Base-by-base conservation (phyloP, 2,797 vertebrate species). In the Podarcis lilfordi region DNA sequence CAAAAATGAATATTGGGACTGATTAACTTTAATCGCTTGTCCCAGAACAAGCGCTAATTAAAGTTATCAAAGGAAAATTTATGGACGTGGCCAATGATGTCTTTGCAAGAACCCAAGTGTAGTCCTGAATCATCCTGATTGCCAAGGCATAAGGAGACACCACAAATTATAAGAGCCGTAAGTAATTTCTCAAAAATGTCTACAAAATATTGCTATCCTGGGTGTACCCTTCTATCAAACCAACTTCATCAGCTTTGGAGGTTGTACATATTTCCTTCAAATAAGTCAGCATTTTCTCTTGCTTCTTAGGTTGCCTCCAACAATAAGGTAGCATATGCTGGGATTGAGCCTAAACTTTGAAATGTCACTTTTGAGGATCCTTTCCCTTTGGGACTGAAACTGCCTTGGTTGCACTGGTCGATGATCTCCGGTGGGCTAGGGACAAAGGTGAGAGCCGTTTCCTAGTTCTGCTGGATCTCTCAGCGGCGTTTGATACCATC, bases 1-100 rank as follows among this genome's bases (percentile, higher is more conserved):
- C 17, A 43, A 80, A 87, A 81, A 43, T 32, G 55, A 80, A 87
- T 87, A 75, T 55, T 81, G 11, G 37, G 68, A 1, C 21, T 35
- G 69, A 23, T 82, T 75, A 87, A 81, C 17, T 87, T 72, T 59
- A 87, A 72, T 81, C 68, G 45, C 59, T 81, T 87, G 43, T 81
- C 21, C 69, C 8, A 40, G 27, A 66, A 61, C 37, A 74, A 43
- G 80, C 6, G 81, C 17, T 80, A 61, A 81, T 43, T 81, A 43
- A 85, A 74, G 10, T 32, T 64, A 64, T 64, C 68, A 7, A 43
- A 6, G 45, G 64, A 50, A 86, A 66, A 85, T 45, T 40, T 82
- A 64, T 61, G 50, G 69, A 81, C 19, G 35, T 59, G 7, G 68
- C 17, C 68, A 59, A 6, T 81, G 35, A 80, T 59, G 35, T 25